Conservation (phyloP, 2,797 vertebrate genomes). For the Tachyglossus aculeatus region DNA sequence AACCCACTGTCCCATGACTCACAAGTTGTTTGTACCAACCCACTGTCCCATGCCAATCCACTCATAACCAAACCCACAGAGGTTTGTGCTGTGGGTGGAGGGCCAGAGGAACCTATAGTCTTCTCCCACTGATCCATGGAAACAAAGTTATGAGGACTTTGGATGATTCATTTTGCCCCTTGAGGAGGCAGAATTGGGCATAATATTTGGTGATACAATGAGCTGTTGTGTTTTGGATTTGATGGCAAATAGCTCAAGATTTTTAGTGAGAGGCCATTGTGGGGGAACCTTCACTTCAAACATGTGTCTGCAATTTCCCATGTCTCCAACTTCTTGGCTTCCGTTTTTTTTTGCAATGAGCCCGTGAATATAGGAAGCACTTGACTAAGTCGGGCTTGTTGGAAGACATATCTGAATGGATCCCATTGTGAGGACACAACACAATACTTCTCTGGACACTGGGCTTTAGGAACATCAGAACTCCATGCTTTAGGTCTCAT, state of each 20-base stretch:
- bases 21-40: too few species aligned
- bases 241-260: conserved; percentile 25
- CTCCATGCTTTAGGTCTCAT: conserved; percentile 28
- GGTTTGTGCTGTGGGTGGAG: too few species aligned
- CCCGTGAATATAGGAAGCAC: conserved; percentile 52
- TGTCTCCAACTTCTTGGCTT: conserved; percentile 27
- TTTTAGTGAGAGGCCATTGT: too few species aligned
- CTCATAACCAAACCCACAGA: too few species aligned
- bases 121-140: too few species aligned
- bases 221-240: neutral
- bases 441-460: conserved; percentile 38
- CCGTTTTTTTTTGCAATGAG: conserved; percentile 60
- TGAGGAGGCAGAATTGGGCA: too few species aligned
- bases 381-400: conserved; percentile 35
- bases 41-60: too few species aligned
- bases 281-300: conserved; percentile 23
- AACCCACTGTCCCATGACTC: too few species aligned
- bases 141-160: too few species aligned
- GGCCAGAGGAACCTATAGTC: too few species aligned
- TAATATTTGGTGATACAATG: too few species aligned
- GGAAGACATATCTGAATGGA: conserved; percentile 41
- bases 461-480: conserved; percentile 51
- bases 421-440: conserved; percentile 46
- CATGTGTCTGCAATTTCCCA: conserved; percentile 51
- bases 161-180: too few species aligned